phyloP scores from a whole-genome alignment of 2,113 vertebrate genomes.

The Corythoichthys intestinalis region DNA sequence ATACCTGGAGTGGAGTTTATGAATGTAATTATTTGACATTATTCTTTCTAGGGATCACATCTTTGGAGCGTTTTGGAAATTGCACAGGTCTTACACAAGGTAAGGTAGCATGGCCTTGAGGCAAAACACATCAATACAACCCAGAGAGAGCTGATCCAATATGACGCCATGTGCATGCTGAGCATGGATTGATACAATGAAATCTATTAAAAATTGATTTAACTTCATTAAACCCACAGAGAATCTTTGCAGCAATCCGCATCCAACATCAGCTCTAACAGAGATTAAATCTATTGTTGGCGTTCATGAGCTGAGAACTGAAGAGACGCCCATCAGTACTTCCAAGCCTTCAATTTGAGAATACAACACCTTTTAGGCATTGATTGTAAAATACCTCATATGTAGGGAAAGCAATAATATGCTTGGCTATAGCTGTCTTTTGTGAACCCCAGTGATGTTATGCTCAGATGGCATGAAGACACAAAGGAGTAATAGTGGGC shows the following conservation, averaged over 20 bases:
- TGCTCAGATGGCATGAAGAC: no score
- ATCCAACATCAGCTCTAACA: conserved; percentile 5
- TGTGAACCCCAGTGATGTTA: no score
- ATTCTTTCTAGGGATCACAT: conserved; percentile 5
- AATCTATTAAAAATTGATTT: conserved; percentile 55
- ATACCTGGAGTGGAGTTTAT: neutral
- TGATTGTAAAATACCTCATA: neutral
- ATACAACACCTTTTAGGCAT: neutral
- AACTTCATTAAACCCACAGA: conserved; percentile 39
- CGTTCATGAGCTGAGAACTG: conserved; percentile 9
- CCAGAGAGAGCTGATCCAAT: conserved; percentile 50
- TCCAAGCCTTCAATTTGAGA: neutral
- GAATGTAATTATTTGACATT: conserved; percentile 1
- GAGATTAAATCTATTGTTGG: neutral
- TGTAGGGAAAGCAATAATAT: conserved; percentile 12
- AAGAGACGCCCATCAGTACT: neutral
- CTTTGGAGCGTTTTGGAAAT: conserved; percentile 14
- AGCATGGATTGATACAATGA: conserved; percentile 58
- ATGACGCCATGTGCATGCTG: conserved; percentile 38
- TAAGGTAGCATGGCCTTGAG: conserved; percentile 30
- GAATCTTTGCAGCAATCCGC: conserved; percentile 15
- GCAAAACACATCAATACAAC: conserved; percentile 39
- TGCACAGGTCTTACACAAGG: neutral
- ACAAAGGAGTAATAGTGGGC: no score
- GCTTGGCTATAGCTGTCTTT: no score